Conservation (phyloP, 2,797 vertebrate species). For the Pagetopsis macropterus region DNA sequence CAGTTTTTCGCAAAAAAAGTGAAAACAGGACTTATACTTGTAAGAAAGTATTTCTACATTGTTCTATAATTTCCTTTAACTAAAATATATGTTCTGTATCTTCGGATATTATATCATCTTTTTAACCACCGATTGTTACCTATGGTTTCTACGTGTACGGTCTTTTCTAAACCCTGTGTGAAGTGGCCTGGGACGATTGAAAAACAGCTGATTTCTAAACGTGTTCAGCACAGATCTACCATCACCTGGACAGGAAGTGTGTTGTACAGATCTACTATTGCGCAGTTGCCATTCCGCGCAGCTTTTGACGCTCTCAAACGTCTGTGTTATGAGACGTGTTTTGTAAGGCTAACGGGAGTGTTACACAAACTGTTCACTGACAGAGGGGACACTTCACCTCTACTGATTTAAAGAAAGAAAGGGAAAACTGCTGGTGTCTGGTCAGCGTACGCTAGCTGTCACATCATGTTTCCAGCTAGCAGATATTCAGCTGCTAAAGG, state of each 20-base stretch:
- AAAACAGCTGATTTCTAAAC: background rate
- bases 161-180: no score
- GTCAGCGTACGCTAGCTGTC: conserved; percentile 34
- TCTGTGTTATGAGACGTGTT: conserved; percentile 67
- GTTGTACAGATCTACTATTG: background rate
- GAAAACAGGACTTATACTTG: no score
- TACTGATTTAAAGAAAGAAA: background rate
- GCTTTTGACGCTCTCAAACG: conserved; percentile 1
- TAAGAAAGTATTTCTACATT: no score
- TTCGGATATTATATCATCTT: no score
- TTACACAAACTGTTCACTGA: conserved; percentile 4
- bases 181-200: background rate
- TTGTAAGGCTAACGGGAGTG: conserved; percentile 27
- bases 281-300: conserved; percentile 46
- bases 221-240: accelerated
- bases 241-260: accelerated
- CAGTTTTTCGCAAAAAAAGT: no score
- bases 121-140: no score
- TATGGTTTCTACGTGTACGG: no score
- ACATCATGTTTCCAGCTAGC: conserved; percentile 81
- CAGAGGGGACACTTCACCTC: background rate
- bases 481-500: conserved; percentile 80
- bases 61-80: no score
- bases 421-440: background rate
- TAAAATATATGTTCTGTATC: no score